Evolutionary conservation across 2,888 invertebrate genomes (phyloP), one percentile per base, ranked within the genome.

Genomic region (Cephus sareptanus): DNA sequence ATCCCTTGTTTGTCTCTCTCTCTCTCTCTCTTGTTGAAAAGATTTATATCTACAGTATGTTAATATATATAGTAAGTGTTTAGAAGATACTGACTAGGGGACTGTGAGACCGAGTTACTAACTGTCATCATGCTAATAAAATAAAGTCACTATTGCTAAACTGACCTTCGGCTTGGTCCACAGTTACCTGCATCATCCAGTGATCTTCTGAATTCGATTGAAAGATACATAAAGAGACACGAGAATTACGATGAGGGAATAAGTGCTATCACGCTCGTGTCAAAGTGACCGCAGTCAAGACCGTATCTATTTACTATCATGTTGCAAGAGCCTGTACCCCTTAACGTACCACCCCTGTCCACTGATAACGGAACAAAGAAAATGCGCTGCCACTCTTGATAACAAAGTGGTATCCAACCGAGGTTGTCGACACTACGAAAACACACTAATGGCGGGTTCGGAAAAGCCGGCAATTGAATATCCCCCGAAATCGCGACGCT

Each of bases 301-400:
- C 79, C 74, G 75, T 73, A 56, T 56, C 56, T 56, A 56, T 56
- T 56, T 56, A 23, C 56, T 56, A 34, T 71, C 71, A 31, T 30
- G 13, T 13, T 30, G 71, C 13, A 34, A 71, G 33, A 33, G 71
- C 23, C 71, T 71, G 30, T 71, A 30, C 30, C 13, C 34, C 30
- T 30, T 71, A 31, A 34, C 35, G 34, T 35, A 30, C 80, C 80
- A 84, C 82, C 85, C 85, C 81, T 83, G 83, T 83, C 81, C 83
- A 79, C 82, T 79, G 84, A 85, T 85, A 84, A 73, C 71, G 70
- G 81, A 80, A 85, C 83, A 85, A 85, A 84, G 83, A 83, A 85
- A 84, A 83, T 73, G 71, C 80, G 75, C 37, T 74, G 34, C 31
- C 11, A 34, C 35, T 6, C 23, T 30, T 34, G 74, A 74, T 74